Conservation (phyloP, 2,888 invertebrate species). For the Xylota segnis region DNA sequence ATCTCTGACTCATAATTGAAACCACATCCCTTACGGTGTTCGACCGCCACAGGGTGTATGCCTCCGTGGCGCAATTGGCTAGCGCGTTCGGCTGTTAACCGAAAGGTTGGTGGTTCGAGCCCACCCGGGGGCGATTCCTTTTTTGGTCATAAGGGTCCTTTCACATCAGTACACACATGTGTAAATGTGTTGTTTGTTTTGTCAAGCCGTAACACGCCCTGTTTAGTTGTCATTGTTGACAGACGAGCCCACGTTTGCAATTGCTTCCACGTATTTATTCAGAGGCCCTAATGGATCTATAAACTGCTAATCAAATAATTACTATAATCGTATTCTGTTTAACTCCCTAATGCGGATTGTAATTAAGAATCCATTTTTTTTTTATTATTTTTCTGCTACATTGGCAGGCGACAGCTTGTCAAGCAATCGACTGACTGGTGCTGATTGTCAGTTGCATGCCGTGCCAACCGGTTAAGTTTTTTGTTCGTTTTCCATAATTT, state of each 20-base stretch:
- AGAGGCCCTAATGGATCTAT: not conserved
- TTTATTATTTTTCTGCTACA: conserved; percentile 1
- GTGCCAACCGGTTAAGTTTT: conserved; percentile 38
- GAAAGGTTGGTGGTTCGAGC: conserved; percentile 99
- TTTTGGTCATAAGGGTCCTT: not conserved
- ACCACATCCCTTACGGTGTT: not conserved
- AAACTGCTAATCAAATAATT: conserved; percentile 10
- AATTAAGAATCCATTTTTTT: conserved; percentile 49
- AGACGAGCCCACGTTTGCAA: not conserved
- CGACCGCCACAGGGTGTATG: conserved; percentile 57
- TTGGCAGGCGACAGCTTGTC: conserved; percentile 26
- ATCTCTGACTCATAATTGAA: not conserved
- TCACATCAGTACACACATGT: no score
- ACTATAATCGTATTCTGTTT: not conserved
- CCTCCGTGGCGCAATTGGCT: conserved; percentile 96
- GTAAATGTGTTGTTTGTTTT: not conserved
- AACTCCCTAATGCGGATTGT: not conserved
- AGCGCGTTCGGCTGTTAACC: conserved; percentile 99
- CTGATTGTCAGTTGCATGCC: conserved; percentile 13
- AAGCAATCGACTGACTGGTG: conserved; percentile 3
- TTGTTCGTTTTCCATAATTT: not conserved
- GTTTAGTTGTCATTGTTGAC: not conserved
- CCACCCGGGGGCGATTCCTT: conserved; percentile 90
- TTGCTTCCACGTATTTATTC: not conserved
- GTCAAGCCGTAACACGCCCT: not conserved